Base-by-base conservation (phyloP, 1,140 invertebrate species). In the Proales similis region DNA sequence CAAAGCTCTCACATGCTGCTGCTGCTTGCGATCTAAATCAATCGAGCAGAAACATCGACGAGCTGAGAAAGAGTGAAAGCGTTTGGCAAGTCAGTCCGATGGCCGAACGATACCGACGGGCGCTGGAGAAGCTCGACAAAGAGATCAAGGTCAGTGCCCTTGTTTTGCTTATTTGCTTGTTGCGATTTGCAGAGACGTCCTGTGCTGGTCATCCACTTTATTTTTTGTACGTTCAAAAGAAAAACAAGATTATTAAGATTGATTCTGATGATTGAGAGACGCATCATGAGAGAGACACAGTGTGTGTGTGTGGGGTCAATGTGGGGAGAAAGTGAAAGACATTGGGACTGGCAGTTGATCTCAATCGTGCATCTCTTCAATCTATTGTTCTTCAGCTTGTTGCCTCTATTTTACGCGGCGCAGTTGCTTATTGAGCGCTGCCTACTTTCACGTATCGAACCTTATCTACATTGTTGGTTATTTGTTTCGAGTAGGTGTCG, bases 51-150 rank as follows among this genome's bases (percentile, higher is more conserved):
- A 89, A 74, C 64, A 65, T 66, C n/a, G 49, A 63, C 5, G 43
- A 63, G 14, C 27, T 62, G 26, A 64, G 65, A 19, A 48, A 57
- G 45, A 49, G 65, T 17, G 47, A 53, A 53, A 60, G 26, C 68
- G 73, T 86, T 63, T 93, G 90, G 90, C 83, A 85, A 46, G 82
- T 85, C 69, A 82, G 83, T 0, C 82, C 85, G 2, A 79, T 81
- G 64, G 84, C 84, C 32, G 64, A 75, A 4, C 81, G 88, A 51
- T 91, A 94, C 72, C 83, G 83, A 70, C 84, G 87, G 70, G 78
- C 91, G 46, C 81, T 93, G 20, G 85, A 86, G 66, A 81, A 86
- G 48, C 93, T 88, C 86, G 85, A 86, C 66, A 81, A 86, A 46
- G 88, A 93, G 70, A 72, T 80, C 6, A 79, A 80, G 74, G 80